These are phyloP conservation scores for Andrena camellia DNA, from an alignment of 2,888 invertebrate genomes.

Conservation along the genomic window DNA sequence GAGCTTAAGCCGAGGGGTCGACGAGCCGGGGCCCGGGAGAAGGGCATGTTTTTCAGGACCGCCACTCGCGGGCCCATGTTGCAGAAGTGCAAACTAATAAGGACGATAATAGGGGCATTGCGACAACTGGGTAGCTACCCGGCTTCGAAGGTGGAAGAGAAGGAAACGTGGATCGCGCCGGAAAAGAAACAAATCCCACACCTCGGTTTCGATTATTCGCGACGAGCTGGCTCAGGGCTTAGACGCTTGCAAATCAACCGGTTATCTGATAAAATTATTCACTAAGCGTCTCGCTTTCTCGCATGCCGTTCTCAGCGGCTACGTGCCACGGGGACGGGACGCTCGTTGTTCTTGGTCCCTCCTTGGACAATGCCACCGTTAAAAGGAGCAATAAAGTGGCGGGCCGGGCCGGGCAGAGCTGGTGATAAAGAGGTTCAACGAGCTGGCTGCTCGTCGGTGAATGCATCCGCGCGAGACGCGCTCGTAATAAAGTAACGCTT, in stretches of 20 bases:
- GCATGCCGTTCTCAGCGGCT: conserved; percentile 8
- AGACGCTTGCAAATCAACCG: conserved; percentile 54
- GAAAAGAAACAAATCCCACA: conserved; percentile 4
- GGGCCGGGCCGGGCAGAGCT: conserved; percentile 64
- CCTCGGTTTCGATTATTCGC: conserved; percentile 30
- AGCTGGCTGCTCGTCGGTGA: conserved; percentile 19
- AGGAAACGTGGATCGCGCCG: neutral
- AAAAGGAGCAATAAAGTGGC: conserved; percentile 78
- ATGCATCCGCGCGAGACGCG: conserved; percentile 40
- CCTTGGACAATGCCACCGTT: conserved; percentile 80
- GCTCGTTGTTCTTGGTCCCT: conserved; percentile 34
- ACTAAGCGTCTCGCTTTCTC: conserved; percentile 43
- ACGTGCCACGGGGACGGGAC: conserved; percentile 21
- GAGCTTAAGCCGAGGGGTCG: conserved; percentile 8
- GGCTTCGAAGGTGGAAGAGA: neutral
- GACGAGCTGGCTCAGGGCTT: conserved; percentile 33
- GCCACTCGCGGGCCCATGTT: too few species aligned
- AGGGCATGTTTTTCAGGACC: too few species aligned
- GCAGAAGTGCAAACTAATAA: too few species aligned
- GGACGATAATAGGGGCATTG: too few species aligned
- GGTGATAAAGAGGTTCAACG: conserved; percentile 73
- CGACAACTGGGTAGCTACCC: too few species aligned
- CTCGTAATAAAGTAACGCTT: conserved; percentile 49
- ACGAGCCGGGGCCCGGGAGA: too few species aligned
- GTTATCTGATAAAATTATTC: conserved; percentile 61